Evolutionary conservation across 1,140 invertebrate genomes (phyloP).

Genomic region (Daktulosphaira vitifoliae): DNA sequence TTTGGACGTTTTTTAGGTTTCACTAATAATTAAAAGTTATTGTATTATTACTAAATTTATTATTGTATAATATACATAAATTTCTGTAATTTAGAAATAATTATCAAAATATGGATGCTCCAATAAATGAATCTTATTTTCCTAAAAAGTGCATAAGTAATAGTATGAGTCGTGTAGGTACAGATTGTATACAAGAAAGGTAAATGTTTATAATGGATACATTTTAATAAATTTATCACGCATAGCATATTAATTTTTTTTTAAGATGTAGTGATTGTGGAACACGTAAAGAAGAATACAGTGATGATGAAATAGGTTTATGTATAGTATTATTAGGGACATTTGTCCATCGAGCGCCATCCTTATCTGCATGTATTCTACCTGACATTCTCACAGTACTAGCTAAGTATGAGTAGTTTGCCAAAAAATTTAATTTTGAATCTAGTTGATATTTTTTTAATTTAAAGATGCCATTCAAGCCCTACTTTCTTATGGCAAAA

Average conservation of each 20-base stretch:
- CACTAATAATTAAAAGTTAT: no score
- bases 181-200: conserved; percentile 32
- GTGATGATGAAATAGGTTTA: conserved; percentile 91
- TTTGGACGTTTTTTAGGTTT: no score
- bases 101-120: no score
- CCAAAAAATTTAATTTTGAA: not conserved
- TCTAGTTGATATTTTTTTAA: conserved; percentile 22
- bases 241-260: conserved; percentile 18
- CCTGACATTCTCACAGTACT: conserved; percentile 80
- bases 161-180: conserved; percentile 20
- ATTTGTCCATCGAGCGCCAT: conserved; percentile 91
- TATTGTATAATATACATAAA: no score
- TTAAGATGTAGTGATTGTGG: conserved; percentile 70
- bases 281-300: conserved; percentile 80
- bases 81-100: no score
- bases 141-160: conserved; percentile 11
- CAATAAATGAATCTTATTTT: conserved; percentile 21
- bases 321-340: conserved; percentile 90
- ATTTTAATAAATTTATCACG: not conserved
- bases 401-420: conserved; percentile 56
- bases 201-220: not conserved
- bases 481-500: conserved; percentile 83
- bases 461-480: conserved; percentile 57
- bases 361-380: conserved; percentile 81
- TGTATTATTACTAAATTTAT: no score